Evolutionary conservation across 2,113 vertebrate genomes (phyloP).

Genomic region (Pluvialis apricaria): DNA sequence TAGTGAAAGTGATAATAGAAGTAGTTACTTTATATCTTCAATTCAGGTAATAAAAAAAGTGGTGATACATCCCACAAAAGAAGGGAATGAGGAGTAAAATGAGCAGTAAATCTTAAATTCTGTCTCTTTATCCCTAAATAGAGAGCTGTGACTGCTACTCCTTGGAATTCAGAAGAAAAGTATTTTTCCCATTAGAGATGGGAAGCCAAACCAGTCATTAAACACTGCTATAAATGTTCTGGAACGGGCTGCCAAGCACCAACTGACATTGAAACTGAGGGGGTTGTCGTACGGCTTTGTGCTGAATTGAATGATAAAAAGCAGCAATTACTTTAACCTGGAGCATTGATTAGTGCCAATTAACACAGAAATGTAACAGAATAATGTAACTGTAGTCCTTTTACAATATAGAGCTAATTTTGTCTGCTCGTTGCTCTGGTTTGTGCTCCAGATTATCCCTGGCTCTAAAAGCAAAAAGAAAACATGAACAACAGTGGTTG

Average conservation of each 20-base stretch:
- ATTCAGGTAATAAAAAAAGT: neutral
- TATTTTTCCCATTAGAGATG: neutral
- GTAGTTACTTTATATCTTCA: neutral
- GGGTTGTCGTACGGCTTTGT: neutral
- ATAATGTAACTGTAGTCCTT: neutral
- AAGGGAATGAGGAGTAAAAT: neutral
- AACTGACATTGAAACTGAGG: neutral
- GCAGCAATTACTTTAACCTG: neutral
- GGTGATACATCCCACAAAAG: neutral
- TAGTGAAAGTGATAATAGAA: neutral
- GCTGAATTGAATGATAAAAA: neutral
- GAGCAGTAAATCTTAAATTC: neutral
- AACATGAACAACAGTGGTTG: neutral
- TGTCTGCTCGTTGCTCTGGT: neutral
- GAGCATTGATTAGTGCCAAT: neutral
- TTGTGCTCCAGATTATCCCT: neutral
- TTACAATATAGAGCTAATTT: neutral
- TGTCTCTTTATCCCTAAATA: neutral
- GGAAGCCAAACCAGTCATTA: neutral
- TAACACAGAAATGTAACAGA: neutral
- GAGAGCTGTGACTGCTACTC: neutral
- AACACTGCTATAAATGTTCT: neutral
- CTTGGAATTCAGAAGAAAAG: neutral
- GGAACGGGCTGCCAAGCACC: neutral
- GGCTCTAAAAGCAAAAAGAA: neutral